phyloP scores from a whole-genome alignment of 2,797 vertebrate genomes.

The Lepilemur septentrionalis region DNA sequence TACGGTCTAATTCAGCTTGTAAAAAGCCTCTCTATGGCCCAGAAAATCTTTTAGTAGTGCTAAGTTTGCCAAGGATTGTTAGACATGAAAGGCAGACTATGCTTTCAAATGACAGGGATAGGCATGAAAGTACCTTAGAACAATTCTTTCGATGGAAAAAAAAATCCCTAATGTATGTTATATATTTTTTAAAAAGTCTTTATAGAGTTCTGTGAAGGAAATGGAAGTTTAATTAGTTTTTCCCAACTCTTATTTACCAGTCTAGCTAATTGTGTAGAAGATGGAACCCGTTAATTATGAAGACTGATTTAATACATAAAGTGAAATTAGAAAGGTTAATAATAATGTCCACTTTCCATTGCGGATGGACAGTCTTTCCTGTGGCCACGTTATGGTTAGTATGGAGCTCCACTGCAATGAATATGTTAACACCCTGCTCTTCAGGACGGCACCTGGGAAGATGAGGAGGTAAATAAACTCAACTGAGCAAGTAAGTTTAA shows the following conservation, averaged over 20 bases:
- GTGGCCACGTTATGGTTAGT: background rate
- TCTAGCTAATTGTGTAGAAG: slow-evolving; percentile 35
- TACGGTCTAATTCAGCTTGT: background rate
- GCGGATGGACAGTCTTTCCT: background rate
- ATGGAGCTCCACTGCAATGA: background rate
- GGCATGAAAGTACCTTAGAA: background rate
- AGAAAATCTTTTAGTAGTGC: background rate
- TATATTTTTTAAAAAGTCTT: background rate
- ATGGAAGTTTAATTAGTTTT: slow-evolving; percentile 46
- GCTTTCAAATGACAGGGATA: background rate
- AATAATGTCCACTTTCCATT: background rate
- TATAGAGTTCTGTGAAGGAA: background rate
- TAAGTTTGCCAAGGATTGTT: background rate
- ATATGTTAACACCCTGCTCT: background rate
- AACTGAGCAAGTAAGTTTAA: background rate
- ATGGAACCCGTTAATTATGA: slow-evolving; percentile 23
- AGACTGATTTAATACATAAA: background rate
- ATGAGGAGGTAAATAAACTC: background rate
- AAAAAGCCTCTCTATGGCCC: background rate
- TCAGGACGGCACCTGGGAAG: background rate
- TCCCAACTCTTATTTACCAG: slow-evolving; percentile 34
- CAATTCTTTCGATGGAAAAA: background rate
- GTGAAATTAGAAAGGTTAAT: slow-evolving; percentile 14
- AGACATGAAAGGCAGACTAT: background rate
- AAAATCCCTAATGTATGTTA: background rate